A percentile compares a stretch with the other conserved stretches of the same genome.
phyloP scores from a whole-genome alignment of 2,797 vertebrate species.

The Cyclura pinguis region DNA sequence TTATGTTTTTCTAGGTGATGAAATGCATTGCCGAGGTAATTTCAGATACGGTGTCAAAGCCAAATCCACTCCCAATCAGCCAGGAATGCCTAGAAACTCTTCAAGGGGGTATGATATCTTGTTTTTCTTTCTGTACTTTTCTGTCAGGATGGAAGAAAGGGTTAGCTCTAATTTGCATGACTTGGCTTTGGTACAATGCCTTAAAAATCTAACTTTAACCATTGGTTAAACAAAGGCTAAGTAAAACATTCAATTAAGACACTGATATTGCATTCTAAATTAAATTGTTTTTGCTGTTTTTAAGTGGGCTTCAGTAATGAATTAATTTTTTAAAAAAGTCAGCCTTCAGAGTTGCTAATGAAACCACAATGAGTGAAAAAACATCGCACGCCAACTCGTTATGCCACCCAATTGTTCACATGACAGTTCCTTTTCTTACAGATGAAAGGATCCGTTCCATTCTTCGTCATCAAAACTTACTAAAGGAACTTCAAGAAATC shows the following conservation, averaged over 20 bases:
- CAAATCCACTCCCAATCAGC: constrained; percentile 87
- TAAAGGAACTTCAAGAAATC: constrained; percentile 93
- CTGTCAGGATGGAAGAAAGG: background rate
- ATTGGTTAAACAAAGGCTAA: background rate
- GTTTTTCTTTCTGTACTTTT: background rate
- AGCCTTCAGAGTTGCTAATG: constrained; percentile 30
- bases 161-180: background rate
- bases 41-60: constrained; percentile 90
- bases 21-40: constrained; percentile 94
- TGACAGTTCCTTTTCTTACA: constrained; percentile 72
- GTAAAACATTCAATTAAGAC: background rate
- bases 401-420: background rate
- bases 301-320: background rate
- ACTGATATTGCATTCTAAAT: background rate
- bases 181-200: background rate
- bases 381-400: background rate
- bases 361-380: background rate
- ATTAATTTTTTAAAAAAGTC: background rate
- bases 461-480: constrained; percentile 90
- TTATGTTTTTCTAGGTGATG: constrained; percentile 87
- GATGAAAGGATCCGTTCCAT: constrained; percentile 93
- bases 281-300: background rate
- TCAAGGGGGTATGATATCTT: constrained; percentile 83
- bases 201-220: background rate
- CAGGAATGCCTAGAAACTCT: constrained; percentile 89